Evolutionary conservation across 1,140 invertebrate genomes (phyloP).

Genomic region (Drosophila triauraria): DNA sequence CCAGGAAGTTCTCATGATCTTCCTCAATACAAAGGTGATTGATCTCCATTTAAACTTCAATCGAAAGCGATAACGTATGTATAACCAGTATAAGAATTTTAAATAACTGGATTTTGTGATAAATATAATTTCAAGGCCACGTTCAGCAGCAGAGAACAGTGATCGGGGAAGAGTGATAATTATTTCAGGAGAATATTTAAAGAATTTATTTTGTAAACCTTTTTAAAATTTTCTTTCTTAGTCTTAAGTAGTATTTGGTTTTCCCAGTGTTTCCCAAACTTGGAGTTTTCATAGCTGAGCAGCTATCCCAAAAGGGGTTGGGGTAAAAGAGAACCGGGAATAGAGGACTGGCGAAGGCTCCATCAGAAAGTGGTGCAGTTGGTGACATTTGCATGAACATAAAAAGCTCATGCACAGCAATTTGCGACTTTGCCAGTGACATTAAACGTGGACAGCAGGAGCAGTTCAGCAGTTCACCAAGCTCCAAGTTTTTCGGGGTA

Average conservation of each 20-base stretch:
- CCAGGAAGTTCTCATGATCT: slow-evolving; percentile 1
- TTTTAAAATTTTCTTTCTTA: neutral
- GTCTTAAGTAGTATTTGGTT: no score
- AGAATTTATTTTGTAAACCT: neutral
- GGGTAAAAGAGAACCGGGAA: neutral
- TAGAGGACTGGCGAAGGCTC: slow-evolving; percentile 45
- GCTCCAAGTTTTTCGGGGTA: slow-evolving; percentile 31
- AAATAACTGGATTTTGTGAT: slow-evolving; percentile 15
- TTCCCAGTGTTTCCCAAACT: slow-evolving; percentile 32
- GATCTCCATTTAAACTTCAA: slow-evolving; percentile 6
- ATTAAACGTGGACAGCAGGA: slow-evolving; percentile 78
- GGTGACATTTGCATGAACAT: slow-evolving; percentile 84
- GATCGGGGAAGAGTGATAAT: neutral
- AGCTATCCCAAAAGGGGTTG: slow-evolving; percentile 13
- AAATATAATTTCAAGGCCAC: neutral
- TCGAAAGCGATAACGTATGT: neutral
- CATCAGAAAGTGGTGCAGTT: slow-evolving; percentile 70
- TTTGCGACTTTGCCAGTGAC: slow-evolving; percentile 83
- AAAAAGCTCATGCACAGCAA: slow-evolving; percentile 84
- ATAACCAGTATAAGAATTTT: neutral
- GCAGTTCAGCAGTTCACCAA: slow-evolving; percentile 32
- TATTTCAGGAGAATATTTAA: neutral
- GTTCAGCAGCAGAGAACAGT: neutral
- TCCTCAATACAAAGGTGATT: slow-evolving; percentile 5
- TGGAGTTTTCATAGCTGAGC: slow-evolving; percentile 39